Evolutionary conservation across 2,888 invertebrate genomes (phyloP), one percentile per base, ranked within the genome.

Genomic region (Eudemis profundana): DNA sequence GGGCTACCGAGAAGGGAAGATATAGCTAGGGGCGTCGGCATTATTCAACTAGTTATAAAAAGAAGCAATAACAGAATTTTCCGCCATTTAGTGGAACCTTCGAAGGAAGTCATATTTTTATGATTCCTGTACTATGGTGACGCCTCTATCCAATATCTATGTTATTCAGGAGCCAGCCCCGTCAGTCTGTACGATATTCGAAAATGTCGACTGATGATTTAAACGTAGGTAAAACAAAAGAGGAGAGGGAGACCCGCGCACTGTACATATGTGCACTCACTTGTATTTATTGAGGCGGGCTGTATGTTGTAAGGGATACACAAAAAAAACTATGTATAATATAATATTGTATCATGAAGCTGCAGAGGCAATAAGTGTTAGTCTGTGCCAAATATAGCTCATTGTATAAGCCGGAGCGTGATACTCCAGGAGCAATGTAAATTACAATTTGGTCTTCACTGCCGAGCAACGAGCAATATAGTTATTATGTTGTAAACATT

Each of bases 241-340:
- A 64, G 59, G 57, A 56, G 49, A 62, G 54, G 50, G 56, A 62
- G 56, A 72, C 74, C 76, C 78, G 78, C 73, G 80, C 90, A 90
- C 89, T 90, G 90, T 89, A 89, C 44, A 90, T 84, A 82, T 68
- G 72, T 75, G 85, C 86, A 86, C 84, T 69, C 38, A 72, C 68
- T 76, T 86, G 82, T 87, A 88, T 84, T 85, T 87, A 85, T 84
- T 82, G 69, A 70, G 68, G 77, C 76, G 75, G 78, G 72, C 72
- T 54, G 42, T 68, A 69, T 76, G 74, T 73, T 73, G 78, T 79
- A 79, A 82, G 85, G 87, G 88, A 86, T 86, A 86, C 83, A 78
- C 77, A 79, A 80, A 76, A 79, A 57, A 66, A 47, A 80, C 33
- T 73, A 72, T 72, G 62, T 69, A 71, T 66, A 68, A 76, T 56